Percentiles rank a stretch among this genome's conserved stretches.
These are phyloP conservation scores for Phyllotis vaccarum DNA, from an alignment of 2,797 vertebrate genomes.

Conservation along the genomic window DNA sequence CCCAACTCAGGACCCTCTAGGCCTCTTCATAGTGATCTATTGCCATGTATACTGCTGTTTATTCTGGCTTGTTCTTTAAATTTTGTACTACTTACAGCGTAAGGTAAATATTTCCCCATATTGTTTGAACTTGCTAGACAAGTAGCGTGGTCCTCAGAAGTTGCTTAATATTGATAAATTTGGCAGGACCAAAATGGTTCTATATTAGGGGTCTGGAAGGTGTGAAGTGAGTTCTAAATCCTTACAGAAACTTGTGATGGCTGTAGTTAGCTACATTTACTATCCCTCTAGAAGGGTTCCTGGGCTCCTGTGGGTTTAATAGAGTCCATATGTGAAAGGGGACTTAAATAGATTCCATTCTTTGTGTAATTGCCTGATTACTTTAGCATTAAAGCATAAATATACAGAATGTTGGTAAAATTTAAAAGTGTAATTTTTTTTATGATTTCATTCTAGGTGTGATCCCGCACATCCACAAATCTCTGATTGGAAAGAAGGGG, in stretches of 20 bases:
- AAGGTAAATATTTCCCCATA: not conserved
- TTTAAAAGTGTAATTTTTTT: not conserved
- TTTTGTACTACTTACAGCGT: not conserved
- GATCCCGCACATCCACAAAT: conserved; percentile 99
- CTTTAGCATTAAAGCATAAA: not conserved
- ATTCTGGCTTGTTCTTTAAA: conserved; percentile 32
- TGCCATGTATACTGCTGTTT: not conserved
- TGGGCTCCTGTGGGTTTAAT: not conserved
- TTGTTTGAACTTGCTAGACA: conserved; percentile 26
- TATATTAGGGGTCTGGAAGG: not conserved
- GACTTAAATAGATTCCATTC: not conserved
- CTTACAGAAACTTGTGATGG: not conserved
- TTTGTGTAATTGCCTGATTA: not conserved
- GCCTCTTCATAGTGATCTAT: not conserved
- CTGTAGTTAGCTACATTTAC: not conserved
- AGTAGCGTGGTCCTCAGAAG: not conserved
- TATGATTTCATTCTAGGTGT: conserved; percentile 90
- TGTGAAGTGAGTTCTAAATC: not conserved
- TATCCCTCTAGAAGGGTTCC: not conserved
- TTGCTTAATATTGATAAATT: not conserved
- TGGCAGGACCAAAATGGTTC: not conserved
- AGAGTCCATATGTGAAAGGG: not conserved
- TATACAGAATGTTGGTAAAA: not conserved
- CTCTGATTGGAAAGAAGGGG: conserved; percentile 98
- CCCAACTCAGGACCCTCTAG: not conserved